These are phyloP conservation scores for Lasioglossum pauxillum DNA, from an alignment of 2,888 invertebrate species.

Conservation along the genomic window DNA sequence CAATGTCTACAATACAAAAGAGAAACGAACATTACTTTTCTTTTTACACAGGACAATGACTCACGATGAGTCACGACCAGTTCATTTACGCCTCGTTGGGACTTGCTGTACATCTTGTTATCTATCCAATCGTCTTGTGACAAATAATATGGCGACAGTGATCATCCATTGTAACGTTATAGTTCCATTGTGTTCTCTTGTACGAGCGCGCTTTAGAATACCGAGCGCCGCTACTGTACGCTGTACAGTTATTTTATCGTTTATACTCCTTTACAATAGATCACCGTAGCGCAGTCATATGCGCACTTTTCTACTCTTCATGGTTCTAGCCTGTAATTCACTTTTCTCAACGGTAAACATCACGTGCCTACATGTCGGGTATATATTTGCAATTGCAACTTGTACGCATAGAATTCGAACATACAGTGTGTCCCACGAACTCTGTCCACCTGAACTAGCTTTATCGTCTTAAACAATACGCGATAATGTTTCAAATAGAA, in stretches of 20 bases:
- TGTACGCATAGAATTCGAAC: conserved; percentile 7
- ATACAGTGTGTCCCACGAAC: too few relatives aligned
- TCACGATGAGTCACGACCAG: not conserved
- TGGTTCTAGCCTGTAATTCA: not conserved
- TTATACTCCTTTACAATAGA: conserved; percentile 35
- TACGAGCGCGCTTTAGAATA: conserved; percentile 16
- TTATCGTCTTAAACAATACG: too few relatives aligned
- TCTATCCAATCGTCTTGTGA: conserved; percentile 46
- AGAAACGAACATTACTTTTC: not conserved
- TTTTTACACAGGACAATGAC: not conserved
- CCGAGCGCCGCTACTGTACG: conserved; percentile 28
- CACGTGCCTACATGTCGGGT: not conserved
- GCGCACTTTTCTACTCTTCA: not conserved
- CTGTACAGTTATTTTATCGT: conserved; percentile 39
- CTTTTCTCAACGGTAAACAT: not conserved
- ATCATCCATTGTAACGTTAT: conserved; percentile 52
- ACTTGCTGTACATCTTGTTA: conserved; percentile 32
- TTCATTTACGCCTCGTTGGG: conserved; percentile 1
- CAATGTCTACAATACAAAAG: not conserved
- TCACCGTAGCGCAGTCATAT: conserved; percentile 25
- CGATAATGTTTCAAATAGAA: too few relatives aligned
- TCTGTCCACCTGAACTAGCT: too few relatives aligned
- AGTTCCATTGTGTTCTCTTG: conserved; percentile 49
- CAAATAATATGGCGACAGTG: conserved; percentile 58
- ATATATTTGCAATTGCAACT: not conserved